Base-by-base conservation (phyloP, 2,113 vertebrate species). In the Geococcyx californianus region DNA sequence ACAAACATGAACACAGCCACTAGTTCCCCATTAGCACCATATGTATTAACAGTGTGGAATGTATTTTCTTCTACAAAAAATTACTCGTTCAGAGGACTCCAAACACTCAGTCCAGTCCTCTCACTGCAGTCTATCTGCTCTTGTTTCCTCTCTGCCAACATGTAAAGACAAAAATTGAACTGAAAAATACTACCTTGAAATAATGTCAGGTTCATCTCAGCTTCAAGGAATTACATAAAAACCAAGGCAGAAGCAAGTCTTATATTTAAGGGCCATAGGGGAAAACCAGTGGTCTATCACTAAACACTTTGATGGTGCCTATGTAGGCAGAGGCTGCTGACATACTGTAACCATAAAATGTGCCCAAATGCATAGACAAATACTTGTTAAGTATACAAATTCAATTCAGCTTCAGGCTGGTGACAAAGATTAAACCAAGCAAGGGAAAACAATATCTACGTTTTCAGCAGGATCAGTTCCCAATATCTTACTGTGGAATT, bases 41-140 rank as follows among this genome's bases (percentile, higher is more conserved):
- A 3, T 24, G 1, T 7, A 76, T 34, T 24, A 66, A 60, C 20
- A 67, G 24, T 1, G 0, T 20, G 24, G 11, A 0, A 0, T 36
- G 6, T 6, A 47, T 52, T 80, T 94, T 69, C 51, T 47, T 45
- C 9, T 33, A 40, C 1, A 6, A 58, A 63, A 67, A 74, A 67
- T 42, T 38, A 1, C 13, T 76, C 1, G 3, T 38, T 60, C 47
- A 52, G 28, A 13, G 44, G 45, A 29, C 11, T 38, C 26, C 20
- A 17, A 73, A 38, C 11, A 21, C 9, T 70, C 3, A 9, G 18
- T 34, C 9, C 20, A 70, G n/a, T 28, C 45, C 24, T 52, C 38
- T 62, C 60, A 29, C 17, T 56, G 49, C 72, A 91, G 24, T 26
- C 44, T 60, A 49, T 17, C 49, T 24, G 10, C 31, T 62, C 17